A percentile compares a stretch with the other conserved stretches of the same genome.
phyloP scores from a whole-genome alignment of 2,888 invertebrate species.

The Eustalomyia histrio region DNA sequence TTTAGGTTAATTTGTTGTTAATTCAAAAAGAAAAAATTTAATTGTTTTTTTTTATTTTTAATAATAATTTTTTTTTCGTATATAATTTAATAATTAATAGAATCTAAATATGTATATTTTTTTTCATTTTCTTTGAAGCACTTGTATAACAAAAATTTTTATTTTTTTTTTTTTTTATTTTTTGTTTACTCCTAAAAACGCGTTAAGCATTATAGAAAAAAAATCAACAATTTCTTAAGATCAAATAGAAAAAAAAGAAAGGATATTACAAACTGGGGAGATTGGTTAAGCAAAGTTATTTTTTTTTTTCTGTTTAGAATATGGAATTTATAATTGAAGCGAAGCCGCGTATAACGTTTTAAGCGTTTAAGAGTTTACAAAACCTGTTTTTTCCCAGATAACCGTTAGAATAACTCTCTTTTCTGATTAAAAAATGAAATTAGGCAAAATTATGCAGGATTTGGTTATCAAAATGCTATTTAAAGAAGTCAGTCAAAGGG shows the following conservation, averaged over 20 bases:
- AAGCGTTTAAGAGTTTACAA: too few relatives aligned
- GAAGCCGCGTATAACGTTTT: too few relatives aligned
- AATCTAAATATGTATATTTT: conserved; percentile 62
- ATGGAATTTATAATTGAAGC: conserved; percentile 26
- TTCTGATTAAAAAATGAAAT: too few relatives aligned
- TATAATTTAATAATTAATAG: conserved; percentile 68
- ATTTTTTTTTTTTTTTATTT: conserved; percentile 19
- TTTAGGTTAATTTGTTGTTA: conserved; percentile 63
- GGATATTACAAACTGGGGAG: conserved; percentile 11
- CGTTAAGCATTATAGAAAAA: conserved; percentile 60
- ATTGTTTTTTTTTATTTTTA: conserved; percentile 51
- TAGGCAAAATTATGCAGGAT: too few relatives aligned
- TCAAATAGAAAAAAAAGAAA: conserved; percentile 9
- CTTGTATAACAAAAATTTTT: conserved; percentile 66
- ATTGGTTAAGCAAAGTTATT: neutral
- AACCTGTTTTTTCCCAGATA: too few relatives aligned
- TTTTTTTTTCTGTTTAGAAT: neutral
- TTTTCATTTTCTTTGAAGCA: conserved; percentile 65
- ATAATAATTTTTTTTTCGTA: conserved; percentile 50
- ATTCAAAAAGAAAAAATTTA: conserved; percentile 53
- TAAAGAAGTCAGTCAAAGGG: too few relatives aligned
- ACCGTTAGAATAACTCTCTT: too few relatives aligned
- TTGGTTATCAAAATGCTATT: too few relatives aligned
- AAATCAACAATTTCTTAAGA: conserved; percentile 57
- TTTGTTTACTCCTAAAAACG: conserved; percentile 37